These are phyloP conservation scores for Deroplatys truncata DNA, from an alignment of 2,888 invertebrate species.

Conservation along the genomic window DNA sequence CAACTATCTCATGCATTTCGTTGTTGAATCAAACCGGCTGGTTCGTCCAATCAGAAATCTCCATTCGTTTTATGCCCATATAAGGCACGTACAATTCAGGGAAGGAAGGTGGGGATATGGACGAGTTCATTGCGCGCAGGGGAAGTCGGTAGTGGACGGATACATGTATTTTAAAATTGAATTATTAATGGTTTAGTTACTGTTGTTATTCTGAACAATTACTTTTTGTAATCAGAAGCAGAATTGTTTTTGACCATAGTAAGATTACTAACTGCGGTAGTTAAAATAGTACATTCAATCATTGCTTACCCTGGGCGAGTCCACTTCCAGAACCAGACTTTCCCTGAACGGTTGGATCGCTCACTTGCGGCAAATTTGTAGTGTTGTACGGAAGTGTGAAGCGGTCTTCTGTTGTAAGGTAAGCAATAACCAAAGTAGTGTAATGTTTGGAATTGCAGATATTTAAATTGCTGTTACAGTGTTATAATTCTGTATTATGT, in stretches of 20 bases:
- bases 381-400: slow-evolving; percentile 27
- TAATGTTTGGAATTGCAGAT: background rate
- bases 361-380: slow-evolving; percentile 33
- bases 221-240: background rate
- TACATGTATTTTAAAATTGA: background rate
- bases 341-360: slow-evolving; percentile 31
- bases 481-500: background rate
- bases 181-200: background rate
- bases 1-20: slow-evolving; percentile 24
- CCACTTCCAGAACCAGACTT: slow-evolving; percentile 29
- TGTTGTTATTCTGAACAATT: background rate
- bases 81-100: slow-evolving; percentile 68
- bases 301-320: slow-evolving; percentile 29
- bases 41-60: slow-evolving; percentile 57
- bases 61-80: slow-evolving; percentile 74
- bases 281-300: background rate
- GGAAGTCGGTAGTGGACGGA: slow-evolving; percentile 11
- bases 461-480: background rate
- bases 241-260: background rate
- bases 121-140: slow-evolving; percentile 40
- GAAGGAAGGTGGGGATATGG: slow-evolving; percentile 52
- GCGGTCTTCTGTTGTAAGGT: slow-evolving; percentile 29
- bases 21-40: slow-evolving; percentile 23
- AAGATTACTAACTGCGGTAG: background rate
- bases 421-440: slow-evolving; percentile 14